Evolutionary conservation across 1,140 invertebrate genomes (phyloP).

Genomic region (Dendroctonus valens): DNA sequence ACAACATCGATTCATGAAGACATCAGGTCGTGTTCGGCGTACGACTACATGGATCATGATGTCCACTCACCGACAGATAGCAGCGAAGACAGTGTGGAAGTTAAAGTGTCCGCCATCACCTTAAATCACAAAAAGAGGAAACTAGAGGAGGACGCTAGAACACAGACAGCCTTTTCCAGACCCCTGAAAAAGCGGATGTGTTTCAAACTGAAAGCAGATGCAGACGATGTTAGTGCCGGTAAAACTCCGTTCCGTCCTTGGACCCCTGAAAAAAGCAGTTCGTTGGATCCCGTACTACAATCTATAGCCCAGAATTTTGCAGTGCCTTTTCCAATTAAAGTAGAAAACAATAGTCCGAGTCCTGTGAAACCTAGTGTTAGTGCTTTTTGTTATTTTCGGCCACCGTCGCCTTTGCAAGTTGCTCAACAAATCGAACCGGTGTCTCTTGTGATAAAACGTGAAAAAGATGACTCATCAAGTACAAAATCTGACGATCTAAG

Average conservation of each 20-base stretch:
- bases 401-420: conserved; percentile 29
- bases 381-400: conserved; percentile 39
- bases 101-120: conserved; percentile 62
- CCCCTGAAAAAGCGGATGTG: conserved; percentile 69
- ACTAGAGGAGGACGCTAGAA: conserved; percentile 25
- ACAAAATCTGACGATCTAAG: conserved; percentile 49
- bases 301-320: conserved; percentile 13
- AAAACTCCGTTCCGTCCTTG: conserved; percentile 58
- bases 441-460: conserved; percentile 50
- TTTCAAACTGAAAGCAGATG: conserved; percentile 51
- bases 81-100: conserved; percentile 74
- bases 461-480: conserved; percentile 24
- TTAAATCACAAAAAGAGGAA: conserved; percentile 66
- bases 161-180: conserved; percentile 43
- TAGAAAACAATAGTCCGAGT: conserved; percentile 7
- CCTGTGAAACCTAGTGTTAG: not conserved
- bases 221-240: conserved; percentile 24
- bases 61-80: conserved; percentile 54
- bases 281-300: conserved; percentile 35
- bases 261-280: conserved; percentile 44
- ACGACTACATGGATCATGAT: conserved; percentile 56
- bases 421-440: conserved; percentile 52
- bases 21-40: conserved; percentile 69
- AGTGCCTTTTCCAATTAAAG: conserved; percentile 27
- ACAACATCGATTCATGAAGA: conserved; percentile 48